Evolutionary conservation across 2,113 vertebrate species (phyloP).

Genomic region (Caretta caretta): DNA sequence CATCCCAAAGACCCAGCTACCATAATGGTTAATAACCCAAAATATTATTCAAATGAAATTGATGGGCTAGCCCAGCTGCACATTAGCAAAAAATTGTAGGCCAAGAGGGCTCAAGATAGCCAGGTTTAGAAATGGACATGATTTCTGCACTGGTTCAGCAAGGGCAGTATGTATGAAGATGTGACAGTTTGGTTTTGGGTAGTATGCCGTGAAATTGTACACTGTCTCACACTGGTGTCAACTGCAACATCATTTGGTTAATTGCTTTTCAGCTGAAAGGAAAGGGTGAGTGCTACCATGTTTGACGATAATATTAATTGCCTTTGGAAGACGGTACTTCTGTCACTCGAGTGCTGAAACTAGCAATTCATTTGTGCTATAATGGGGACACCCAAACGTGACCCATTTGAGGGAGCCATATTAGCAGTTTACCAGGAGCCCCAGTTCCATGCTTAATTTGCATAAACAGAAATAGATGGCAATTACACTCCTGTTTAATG

Average conservation of each 20-base stretch:
- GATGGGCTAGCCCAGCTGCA: not conserved
- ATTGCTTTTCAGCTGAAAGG: not conserved
- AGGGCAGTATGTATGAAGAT: rapidly evolving
- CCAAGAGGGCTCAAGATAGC: rapidly evolving
- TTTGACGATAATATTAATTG: not conserved
- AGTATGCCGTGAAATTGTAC: rapidly evolving
- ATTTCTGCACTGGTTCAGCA: not conserved
- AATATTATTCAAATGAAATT: not conserved
- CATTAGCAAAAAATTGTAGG: not conserved
- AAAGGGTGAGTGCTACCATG: not conserved
- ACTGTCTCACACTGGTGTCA: rapidly evolving
- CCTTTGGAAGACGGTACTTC: not conserved
- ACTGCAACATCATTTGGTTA: not conserved
- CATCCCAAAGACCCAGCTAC: not conserved
- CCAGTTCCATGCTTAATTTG: not conserved
- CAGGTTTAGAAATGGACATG: not conserved
- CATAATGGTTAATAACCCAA: not conserved
- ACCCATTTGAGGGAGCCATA: not conserved
- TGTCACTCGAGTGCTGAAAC: not conserved
- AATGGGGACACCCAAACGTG: not conserved
- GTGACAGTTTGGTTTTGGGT: not conserved
- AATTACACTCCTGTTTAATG: not conserved
- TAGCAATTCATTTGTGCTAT: not conserved
- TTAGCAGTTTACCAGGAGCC: not conserved
- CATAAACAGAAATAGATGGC: not conserved